Conservation (phyloP, 2,888 invertebrate genomes). For the Autographa pulchrina region DNA sequence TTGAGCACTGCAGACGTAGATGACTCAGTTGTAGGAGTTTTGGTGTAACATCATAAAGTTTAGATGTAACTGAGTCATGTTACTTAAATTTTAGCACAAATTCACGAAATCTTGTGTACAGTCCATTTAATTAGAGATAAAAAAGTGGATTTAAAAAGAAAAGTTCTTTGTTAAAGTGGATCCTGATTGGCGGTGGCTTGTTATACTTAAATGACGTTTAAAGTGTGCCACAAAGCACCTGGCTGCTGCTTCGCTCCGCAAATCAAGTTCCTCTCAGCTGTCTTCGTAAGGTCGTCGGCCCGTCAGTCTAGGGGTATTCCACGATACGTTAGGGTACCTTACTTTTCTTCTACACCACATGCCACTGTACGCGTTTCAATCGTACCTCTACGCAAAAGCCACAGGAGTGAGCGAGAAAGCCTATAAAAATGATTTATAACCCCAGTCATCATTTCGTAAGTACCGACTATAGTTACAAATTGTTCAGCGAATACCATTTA, state of each 20-base stretch:
- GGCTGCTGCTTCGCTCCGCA: constrained; percentile 1
- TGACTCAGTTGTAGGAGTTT: not conserved
- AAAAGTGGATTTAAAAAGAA: not conserved
- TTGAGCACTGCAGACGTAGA: not conserved
- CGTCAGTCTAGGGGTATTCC: not conserved
- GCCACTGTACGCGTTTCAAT: not conserved
- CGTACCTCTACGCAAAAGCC: not conserved
- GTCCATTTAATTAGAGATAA: no score
- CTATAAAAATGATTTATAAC: constrained; percentile 37
- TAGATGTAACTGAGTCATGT: no score
- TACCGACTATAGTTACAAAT: constrained; percentile 35
- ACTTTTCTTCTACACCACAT: not conserved
- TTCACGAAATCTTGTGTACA: no score
- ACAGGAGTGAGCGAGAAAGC: constrained; percentile 14
- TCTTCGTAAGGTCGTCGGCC: constrained; percentile 6
- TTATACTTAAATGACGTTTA: not conserved
- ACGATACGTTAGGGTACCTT: constrained; percentile 7
- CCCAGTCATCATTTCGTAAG: constrained; percentile 26
- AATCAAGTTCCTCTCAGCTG: constrained; percentile 7
- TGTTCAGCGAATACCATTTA: constrained; percentile 39
- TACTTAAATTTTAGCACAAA: no score
- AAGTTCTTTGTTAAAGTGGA: not conserved
- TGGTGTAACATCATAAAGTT: not conserved
- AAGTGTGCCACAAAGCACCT: not conserved
- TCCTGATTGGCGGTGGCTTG: not conserved